Percentiles rank a stretch among this genome's conserved stretches.
These are phyloP conservation scores for Ophion slaviceki DNA, from an alignment of 2,888 invertebrate species.

Conservation along the genomic window DNA sequence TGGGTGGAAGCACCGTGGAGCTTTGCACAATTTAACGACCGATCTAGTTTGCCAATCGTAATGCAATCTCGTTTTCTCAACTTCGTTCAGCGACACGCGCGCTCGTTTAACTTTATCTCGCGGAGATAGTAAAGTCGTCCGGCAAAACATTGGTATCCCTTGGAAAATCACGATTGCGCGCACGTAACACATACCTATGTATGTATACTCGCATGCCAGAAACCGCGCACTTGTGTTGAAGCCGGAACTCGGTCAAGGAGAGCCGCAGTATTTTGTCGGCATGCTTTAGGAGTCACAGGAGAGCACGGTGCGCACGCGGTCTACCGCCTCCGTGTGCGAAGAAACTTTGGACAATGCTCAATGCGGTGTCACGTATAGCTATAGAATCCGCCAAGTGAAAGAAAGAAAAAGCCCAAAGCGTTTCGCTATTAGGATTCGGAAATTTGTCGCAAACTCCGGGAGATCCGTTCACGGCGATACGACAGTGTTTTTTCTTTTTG, in stretches of 20 bases:
- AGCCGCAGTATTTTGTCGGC: slow-evolving; percentile 62
- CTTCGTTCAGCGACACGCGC: slow-evolving; percentile 1
- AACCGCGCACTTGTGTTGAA: slow-evolving; percentile 16
- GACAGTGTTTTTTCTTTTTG: too few relatives aligned
- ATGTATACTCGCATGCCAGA: not conserved
- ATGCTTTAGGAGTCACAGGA: slow-evolving; percentile 38
- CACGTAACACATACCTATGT: slow-evolving; percentile 4
- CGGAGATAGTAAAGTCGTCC: slow-evolving; percentile 40
- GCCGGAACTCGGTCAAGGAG: slow-evolving; percentile 63
- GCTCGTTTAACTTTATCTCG: slow-evolving; percentile 26
- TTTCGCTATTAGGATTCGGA: not conserved
- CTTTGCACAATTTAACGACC: slow-evolving; percentile 40
- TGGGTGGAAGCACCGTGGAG: not conserved
- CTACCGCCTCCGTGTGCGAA: not conserved
- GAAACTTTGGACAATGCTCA: slow-evolving; percentile 42
- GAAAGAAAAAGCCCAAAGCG: not conserved
- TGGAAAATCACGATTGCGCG: slow-evolving; percentile 37
- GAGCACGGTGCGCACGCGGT: slow-evolving; percentile 21
- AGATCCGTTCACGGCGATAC: not conserved
- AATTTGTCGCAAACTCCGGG: not conserved
- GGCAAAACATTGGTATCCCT: slow-evolving; percentile 28
- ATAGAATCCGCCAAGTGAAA: not conserved
- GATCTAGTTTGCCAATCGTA: slow-evolving; percentile 47
- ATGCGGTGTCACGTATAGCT: not conserved
- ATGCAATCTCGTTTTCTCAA: slow-evolving; percentile 28